A percentile compares a stretch with the other conserved stretches of the same genome.
These are phyloP conservation scores for Papilio aristodemus DNA, from an alignment of 1,140 invertebrate species.

Conservation along the genomic window DNA sequence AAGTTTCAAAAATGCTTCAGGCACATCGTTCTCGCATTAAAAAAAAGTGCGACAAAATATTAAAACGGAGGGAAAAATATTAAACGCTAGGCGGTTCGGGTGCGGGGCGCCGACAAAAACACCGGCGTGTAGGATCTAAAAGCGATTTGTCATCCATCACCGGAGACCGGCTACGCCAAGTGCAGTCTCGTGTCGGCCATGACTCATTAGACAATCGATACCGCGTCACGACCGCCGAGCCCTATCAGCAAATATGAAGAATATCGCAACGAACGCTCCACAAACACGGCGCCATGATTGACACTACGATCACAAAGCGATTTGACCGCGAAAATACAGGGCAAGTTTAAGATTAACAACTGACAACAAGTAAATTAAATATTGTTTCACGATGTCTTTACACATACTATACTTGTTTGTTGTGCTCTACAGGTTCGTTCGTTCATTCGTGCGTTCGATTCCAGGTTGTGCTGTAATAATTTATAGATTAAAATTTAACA, in stretches of 20 bases:
- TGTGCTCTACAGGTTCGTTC: too few species aligned
- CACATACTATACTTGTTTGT: too few species aligned
- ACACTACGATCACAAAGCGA: constrained; percentile 36
- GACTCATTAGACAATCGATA: constrained; percentile 75
- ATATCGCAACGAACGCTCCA: constrained; percentile 3
- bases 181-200: constrained; percentile 69
- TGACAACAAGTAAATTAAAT: too few species aligned
- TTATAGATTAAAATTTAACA: too few species aligned
- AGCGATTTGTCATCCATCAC: constrained; percentile 71
- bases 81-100: constrained; percentile 50
- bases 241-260: constrained; percentile 34
- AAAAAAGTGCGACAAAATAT: constrained; percentile 33
- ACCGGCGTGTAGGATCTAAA: constrained; percentile 54
- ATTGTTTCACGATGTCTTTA: too few species aligned
- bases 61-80: constrained; percentile 34
- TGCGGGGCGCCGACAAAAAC: constrained; percentile 52
- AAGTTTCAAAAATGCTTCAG: background rate
- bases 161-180: constrained; percentile 54
- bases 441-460: too few species aligned
- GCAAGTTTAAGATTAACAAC: constrained; percentile 31
- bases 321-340: constrained; percentile 37
- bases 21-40: constrained; percentile 19
- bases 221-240: constrained; percentile 40
- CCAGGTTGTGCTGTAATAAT: too few species aligned
- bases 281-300: constrained; percentile 6